These are phyloP conservation scores for Camponotus pennsylvanicus DNA, from an alignment of 1,140 invertebrate genomes.

Conservation along the genomic window DNA sequence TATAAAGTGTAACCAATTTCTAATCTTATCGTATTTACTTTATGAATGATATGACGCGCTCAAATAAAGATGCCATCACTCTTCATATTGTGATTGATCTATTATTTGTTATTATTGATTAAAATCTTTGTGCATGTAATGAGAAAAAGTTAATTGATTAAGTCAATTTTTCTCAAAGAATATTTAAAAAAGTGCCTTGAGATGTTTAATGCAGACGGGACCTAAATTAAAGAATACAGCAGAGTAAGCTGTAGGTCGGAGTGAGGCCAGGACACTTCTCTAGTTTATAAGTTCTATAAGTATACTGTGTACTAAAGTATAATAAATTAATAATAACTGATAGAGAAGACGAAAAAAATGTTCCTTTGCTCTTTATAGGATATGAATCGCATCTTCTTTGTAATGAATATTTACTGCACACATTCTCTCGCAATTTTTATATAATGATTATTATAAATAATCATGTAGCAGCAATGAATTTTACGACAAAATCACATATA, in stretches of 20 bases:
- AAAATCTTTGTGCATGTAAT: conserved; percentile 45
- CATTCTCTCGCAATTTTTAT: conserved; percentile 60
- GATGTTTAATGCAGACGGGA: conserved; percentile 75
- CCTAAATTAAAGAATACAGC: conserved; percentile 77
- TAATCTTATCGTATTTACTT: conserved; percentile 21
- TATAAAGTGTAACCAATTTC: conserved; percentile 27
- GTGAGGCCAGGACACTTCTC: conserved; percentile 82
- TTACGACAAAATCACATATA: conserved; percentile 56
- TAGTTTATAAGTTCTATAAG: conserved; percentile 81
- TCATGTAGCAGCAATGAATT: conserved; percentile 27
- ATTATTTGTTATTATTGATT: conserved; percentile 7
- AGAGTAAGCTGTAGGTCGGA: conserved; percentile 76
- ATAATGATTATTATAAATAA: conserved; percentile 60
- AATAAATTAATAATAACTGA: conserved; percentile 73
- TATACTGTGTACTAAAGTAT: conserved; percentile 70
- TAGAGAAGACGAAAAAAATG: conserved; percentile 55
- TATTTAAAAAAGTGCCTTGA: conserved; percentile 80
- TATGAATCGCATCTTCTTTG: conserved; percentile 41
- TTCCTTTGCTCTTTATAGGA: conserved; percentile 61
- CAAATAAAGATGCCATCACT: conserved; percentile 24
- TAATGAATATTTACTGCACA: conserved; percentile 46
- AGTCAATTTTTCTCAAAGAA: conserved; percentile 65
- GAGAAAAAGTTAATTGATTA: conserved; percentile 62
- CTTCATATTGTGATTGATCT: conserved; percentile 19
- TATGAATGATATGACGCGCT: conserved; percentile 18